Evolutionary conservation across 37 sponge, comb jelly and placozoan genomes (phyloP).

Genomic region (Theonella swinhoei): DNA sequence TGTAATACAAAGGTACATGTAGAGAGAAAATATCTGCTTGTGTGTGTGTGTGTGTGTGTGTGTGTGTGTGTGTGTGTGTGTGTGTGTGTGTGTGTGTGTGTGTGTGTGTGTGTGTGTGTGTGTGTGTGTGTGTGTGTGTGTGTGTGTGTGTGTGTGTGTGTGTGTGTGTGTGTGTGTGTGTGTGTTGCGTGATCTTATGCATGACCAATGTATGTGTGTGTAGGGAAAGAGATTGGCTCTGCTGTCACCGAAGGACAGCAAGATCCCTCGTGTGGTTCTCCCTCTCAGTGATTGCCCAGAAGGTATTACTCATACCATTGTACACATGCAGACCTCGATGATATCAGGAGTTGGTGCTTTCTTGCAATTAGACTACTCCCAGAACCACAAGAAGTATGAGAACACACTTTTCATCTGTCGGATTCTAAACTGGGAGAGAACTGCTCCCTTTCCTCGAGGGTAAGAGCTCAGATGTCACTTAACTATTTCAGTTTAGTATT

Average conservation of each 20-base stretch:
- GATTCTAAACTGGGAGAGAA: slow-evolving; percentile 45
- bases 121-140: too few relatives aligned
- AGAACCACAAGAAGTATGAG: slow-evolving; percentile 58
- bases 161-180: slow-evolving; percentile 28
- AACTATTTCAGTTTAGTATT: too few relatives aligned
- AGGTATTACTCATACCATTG: slow-evolving; percentile 19
- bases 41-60: too few relatives aligned
- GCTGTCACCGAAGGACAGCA: slow-evolving; percentile 80
- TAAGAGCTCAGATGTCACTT: too few relatives aligned
- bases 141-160: slow-evolving; percentile 19
- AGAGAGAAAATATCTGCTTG: too few relatives aligned
- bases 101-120: slow-evolving; percentile 30
- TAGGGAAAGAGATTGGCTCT: slow-evolving; percentile 43
- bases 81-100: too few relatives aligned
- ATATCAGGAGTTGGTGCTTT: too few relatives aligned
- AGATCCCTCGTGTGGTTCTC: slow-evolving; percentile 79
- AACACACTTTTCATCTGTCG: slow-evolving; percentile 65
- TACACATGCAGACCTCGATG: too few relatives aligned
- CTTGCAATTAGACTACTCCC: slow-evolving; percentile 64
- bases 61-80: too few relatives aligned
- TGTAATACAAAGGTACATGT: too few relatives aligned
- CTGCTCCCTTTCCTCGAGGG: slow-evolving; percentile 79
- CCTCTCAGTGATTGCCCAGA: slow-evolving; percentile 83
- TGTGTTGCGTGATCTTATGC: too few relatives aligned
- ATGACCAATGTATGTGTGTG: not conserved